These are phyloP conservation scores for Rafetus swinhoei DNA, from an alignment of 2,113 vertebrate species.

Conservation along the genomic window DNA sequence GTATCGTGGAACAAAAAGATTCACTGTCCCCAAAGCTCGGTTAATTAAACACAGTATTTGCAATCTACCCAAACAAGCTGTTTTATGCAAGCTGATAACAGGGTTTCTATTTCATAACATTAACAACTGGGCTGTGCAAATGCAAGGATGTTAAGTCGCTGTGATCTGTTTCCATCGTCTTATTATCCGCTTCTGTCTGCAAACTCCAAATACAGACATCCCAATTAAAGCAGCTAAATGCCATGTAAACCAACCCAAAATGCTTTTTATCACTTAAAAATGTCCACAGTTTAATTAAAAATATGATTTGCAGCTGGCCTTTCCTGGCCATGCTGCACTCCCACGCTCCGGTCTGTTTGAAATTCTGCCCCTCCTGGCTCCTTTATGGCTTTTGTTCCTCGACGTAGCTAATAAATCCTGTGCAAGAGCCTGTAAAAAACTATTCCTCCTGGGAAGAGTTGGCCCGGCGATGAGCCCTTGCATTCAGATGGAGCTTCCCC, in stretches of 20 bases:
- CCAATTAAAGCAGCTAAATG: conserved; percentile 72
- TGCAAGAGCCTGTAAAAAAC: background rate
- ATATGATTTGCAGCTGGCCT: conserved; percentile 28
- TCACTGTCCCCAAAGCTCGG: conserved; percentile 71
- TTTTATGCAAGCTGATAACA: conserved; percentile 74
- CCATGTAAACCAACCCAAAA: conserved; percentile 68
- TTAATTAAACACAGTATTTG: conserved; percentile 76
- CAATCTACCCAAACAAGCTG: conserved; percentile 75
- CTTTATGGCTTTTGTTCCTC: fast-evolving
- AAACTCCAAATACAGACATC: conserved; percentile 67
- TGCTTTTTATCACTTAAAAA: conserved; percentile 67
- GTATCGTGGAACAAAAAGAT: conserved; percentile 72
- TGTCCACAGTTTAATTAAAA: conserved; percentile 68
- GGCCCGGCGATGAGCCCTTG: background rate
- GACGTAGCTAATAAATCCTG: background rate
- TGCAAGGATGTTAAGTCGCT: conserved; percentile 65
- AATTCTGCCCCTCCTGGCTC: background rate
- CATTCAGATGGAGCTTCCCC: fast-evolving
- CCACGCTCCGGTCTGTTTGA: background rate
- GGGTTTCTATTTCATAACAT: conserved; percentile 73
- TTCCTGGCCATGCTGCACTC: conserved; percentile 12
- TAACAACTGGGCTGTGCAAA: conserved; percentile 71
- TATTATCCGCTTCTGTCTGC: conserved; percentile 70
- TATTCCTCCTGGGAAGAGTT: background rate
- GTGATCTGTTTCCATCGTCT: conserved; percentile 71